A percentile compares a stretch with the other conserved stretches of the same genome.
Conservation (phyloP, 2,113 vertebrate genomes). For the Tetraodon nigroviridis region DNA sequence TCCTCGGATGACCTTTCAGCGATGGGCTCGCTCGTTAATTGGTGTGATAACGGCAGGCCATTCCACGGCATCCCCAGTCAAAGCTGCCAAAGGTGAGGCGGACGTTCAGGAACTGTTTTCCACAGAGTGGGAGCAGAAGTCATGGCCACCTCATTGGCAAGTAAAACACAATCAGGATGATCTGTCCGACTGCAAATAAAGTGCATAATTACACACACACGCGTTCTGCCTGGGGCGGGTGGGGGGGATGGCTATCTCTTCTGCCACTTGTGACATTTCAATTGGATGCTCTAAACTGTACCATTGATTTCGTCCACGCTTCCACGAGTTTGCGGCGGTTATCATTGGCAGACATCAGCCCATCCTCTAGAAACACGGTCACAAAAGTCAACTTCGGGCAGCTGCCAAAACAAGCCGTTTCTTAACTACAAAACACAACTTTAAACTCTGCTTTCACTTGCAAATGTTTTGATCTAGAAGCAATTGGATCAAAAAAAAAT, state of each 20-base stretch:
- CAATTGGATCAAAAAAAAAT: slow-evolving; percentile 1
- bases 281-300: slow-evolving; percentile 23
- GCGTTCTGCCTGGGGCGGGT: slow-evolving; percentile 18
- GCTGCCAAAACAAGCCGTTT: slow-evolving; percentile 11
- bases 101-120: neutral
- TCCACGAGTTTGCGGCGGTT: slow-evolving; percentile 32
- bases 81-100: slow-evolving; percentile 19
- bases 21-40: slow-evolving; percentile 53
- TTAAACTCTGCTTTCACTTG: neutral
- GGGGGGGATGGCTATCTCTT: slow-evolving; percentile 35
- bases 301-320: slow-evolving; percentile 40
- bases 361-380: slow-evolving; percentile 8
- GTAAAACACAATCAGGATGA: slow-evolving; percentile 17
- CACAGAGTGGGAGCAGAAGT: neutral
- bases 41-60: slow-evolving; percentile 36
- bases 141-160: neutral
- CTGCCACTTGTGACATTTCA: slow-evolving; percentile 39
- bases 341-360: slow-evolving; percentile 45
- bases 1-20: slow-evolving; percentile 64
- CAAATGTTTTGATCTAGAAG: neutral
- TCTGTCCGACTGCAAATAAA: slow-evolving; percentile 21
- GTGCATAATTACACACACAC: slow-evolving; percentile 16
- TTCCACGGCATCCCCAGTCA: slow-evolving; percentile 32
- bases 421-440: neutral
- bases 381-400: slow-evolving; percentile 29